Evolutionary conservation across 2,113 vertebrate species (phyloP), one percentile per base, ranked within the genome.

Genomic region (Datnioides undecimradiatus): DNA sequence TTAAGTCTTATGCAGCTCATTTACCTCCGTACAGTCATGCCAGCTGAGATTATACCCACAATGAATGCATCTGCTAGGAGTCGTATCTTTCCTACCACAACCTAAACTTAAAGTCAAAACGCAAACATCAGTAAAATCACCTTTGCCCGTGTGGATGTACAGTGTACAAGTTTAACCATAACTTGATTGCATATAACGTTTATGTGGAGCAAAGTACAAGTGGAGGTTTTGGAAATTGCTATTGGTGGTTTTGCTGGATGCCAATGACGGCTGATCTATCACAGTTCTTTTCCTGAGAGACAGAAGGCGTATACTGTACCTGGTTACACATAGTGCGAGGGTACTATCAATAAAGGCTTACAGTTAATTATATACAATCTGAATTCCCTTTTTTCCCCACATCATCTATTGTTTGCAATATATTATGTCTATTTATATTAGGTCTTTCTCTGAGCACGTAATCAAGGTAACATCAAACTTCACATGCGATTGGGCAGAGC

Each of bases 241-340:
- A 27, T 12, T 67, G 10, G 74, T 68, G 58, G 59, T 45, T 74
- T 78, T 85, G 81, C 81, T 87, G 74, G 48, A 17, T 55, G 67
- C 45, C 74, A 21, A 2, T 66, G 55, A 25, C 23, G 10, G 89
- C 86, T 73, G 78, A 73, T 82, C 27, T 48, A 78, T 87, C 49
- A 83, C 54, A 73, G 80, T 87, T 78, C 25, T 75, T 89, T 91
- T 88, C 92, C 92, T 93, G 92, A 93, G 91, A 86, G 68, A 88
- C 76, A 69, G 58, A 85, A 87, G 87, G 83, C 76, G 21, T 70
- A 67, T 84, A 78, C 71, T 73, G 73, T 60, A 83, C 73, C 80
- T 87, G 87, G 70, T 73, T 54, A 79, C 36, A 90, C 46, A 75
- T 33, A 79, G 49, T 51, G 57, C 60, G 43, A 76, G 65, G 46